Percentiles rank a stretch among this genome's conserved stretches.
These are phyloP conservation scores for Paracanthobrama guichenoti DNA, from an alignment of 2,113 vertebrate species.

Conservation along the genomic window DNA sequence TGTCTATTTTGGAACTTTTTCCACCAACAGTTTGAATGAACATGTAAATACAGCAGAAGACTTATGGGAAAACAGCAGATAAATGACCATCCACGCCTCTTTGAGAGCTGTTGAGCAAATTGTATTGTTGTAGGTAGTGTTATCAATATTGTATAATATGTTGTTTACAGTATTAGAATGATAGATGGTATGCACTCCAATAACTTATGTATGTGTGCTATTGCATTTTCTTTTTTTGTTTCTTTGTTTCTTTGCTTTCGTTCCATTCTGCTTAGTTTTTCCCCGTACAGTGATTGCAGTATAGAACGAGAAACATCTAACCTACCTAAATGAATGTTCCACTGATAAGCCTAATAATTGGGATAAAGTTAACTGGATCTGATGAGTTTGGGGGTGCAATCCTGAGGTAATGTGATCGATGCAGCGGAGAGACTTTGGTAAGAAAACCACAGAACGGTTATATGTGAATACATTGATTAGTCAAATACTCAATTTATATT, in stretches of 20 bases:
- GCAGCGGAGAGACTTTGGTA: neutral
- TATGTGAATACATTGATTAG: constrained; percentile 15
- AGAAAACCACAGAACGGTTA: neutral
- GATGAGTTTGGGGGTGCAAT: constrained; percentile 18
- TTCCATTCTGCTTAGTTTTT: neutral
- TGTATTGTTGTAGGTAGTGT: constrained; percentile 42
- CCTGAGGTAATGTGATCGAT: constrained; percentile 35
- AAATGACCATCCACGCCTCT: constrained; percentile 17
- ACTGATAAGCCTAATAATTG: constrained; percentile 16
- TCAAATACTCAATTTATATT: neutral
- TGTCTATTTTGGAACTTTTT: constrained; percentile 42
- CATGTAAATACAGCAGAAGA: constrained; percentile 42
- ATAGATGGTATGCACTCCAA: constrained; percentile 30
- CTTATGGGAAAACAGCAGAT: constrained; percentile 22
- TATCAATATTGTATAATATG: constrained; percentile 48
- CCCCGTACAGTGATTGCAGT: neutral
- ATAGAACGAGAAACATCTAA: neutral
- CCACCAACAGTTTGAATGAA: constrained; percentile 43
- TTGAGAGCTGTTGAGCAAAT: constrained; percentile 43
- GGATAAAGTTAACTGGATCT: constrained; percentile 3
- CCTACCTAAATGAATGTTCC: neutral
- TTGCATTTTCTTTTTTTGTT: constrained; percentile 1
- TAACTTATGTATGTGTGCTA: constrained; percentile 38
- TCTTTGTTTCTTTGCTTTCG: constrained; percentile 47
- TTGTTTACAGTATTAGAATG: constrained; percentile 43